These are phyloP conservation scores for Ischnura elegans DNA, from an alignment of 2,888 invertebrate genomes.

Conservation along the genomic window DNA sequence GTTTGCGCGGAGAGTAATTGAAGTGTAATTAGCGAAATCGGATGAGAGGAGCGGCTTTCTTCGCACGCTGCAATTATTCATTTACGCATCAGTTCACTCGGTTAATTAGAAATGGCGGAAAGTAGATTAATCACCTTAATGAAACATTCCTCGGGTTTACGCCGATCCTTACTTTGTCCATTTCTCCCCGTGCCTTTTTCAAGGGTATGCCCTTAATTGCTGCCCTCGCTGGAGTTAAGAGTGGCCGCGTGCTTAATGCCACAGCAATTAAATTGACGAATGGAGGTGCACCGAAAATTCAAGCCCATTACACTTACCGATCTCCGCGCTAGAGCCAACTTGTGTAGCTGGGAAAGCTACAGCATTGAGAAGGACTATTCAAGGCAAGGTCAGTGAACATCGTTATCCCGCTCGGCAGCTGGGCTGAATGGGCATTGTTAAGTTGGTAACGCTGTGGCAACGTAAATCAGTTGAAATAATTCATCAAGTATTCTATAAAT, in stretches of 20 bases:
- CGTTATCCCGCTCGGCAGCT: neutral
- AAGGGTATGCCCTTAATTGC: neutral
- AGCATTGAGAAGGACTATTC: neutral
- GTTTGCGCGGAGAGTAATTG: neutral
- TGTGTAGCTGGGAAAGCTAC: neutral
- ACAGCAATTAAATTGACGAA: neutral
- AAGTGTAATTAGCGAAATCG: slow-evolving; percentile 4
- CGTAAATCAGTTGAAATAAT: too few species aligned
- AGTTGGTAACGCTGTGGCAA: too few species aligned
- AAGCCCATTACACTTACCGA: neutral
- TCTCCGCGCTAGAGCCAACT: neutral
- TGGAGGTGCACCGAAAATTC: neutral
- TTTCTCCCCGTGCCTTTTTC: neutral
- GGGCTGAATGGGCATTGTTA: neutral
- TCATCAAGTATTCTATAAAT: too few species aligned
- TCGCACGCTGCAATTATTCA: neutral
- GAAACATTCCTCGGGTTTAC: slow-evolving; percentile 30
- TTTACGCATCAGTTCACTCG: neutral
- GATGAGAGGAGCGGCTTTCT: neutral
- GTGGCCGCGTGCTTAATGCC: neutral
- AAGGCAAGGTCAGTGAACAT: neutral
- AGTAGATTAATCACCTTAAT: slow-evolving; percentile 20
- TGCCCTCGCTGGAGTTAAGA: neutral
- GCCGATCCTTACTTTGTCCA: neutral
- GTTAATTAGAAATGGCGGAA: slow-evolving; percentile 7